A percentile compares a stretch with the other conserved stretches of the same genome.
Evolutionary conservation across 2,888 invertebrate genomes (phyloP).

Genomic region (Spodoptera picta): DNA sequence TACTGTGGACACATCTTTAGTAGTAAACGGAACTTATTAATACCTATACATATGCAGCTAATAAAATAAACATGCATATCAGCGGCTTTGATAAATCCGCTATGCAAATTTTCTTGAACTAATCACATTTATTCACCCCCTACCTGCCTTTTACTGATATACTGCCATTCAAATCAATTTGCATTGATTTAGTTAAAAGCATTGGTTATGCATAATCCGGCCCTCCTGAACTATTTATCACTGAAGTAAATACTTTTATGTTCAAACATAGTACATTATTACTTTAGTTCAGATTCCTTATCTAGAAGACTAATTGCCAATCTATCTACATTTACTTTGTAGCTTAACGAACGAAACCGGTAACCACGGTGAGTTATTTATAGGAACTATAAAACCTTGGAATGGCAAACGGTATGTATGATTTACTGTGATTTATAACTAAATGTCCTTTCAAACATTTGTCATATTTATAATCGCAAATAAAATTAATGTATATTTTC

Average conservation of each 20-base stretch:
- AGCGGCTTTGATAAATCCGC: constrained; percentile 9
- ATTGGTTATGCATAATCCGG: constrained; percentile 38
- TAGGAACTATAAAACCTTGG: constrained; percentile 74
- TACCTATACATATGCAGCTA: neutral
- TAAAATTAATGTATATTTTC: constrained; percentile 26
- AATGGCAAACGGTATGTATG: constrained; percentile 70
- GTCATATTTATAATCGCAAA: constrained; percentile 65
- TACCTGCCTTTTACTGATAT: constrained; percentile 35
- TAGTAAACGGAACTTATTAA: neutral
- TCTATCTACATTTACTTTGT: constrained; percentile 70
- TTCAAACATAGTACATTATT: constrained; percentile 57
- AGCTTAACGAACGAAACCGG: constrained; percentile 67
- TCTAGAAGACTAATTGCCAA: constrained; percentile 76
- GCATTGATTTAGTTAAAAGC: constrained; percentile 31
- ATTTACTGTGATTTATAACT: constrained; percentile 72
- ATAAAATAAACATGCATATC: neutral
- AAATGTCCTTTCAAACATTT: constrained; percentile 60
- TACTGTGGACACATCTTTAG: neutral
- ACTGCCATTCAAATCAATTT: constrained; percentile 50
- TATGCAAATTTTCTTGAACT: constrained; percentile 18
- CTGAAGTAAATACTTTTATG: constrained; percentile 52
- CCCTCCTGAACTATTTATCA: constrained; percentile 56
- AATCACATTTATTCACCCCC: constrained; percentile 20
- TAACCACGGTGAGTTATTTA: constrained; percentile 62
- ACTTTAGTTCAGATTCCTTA: constrained; percentile 68